Evolutionary conservation across 2,113 vertebrate genomes (phyloP), one percentile per base, ranked within the genome.

Genomic region (Sterrhoptilus dennistouni): DNA sequence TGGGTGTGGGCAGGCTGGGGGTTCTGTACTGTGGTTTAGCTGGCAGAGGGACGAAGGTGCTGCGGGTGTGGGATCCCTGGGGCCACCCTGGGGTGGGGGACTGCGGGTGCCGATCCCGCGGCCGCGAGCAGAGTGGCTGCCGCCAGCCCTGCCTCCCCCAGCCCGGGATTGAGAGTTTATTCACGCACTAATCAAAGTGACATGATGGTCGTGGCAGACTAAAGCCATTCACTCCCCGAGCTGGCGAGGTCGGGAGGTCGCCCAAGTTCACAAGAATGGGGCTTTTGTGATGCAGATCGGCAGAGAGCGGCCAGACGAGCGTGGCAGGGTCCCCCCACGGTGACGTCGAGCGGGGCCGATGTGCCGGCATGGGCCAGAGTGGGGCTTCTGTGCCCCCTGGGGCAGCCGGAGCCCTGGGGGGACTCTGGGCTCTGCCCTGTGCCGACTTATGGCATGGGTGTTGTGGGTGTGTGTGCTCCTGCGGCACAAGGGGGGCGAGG

Each of bases 211-310:
- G 98, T 97, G 82, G 92, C 97, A 96, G 98, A 95, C 97, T 70
- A 96, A 97, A 97, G 98, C 98, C 98, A 98, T 98, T 98, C 98
- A 98, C 98, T 98, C 98, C 98, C 98, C 96, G 98, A 98, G 98
- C 97, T 89, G 92, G 84, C 93, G 95, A 94, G 98, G 98, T 98
- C 97, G 98, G 95, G 96, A 98, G 98, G 98, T 98, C 98, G 98
- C 98, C 98, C 98, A 98, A 98, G 98, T 98, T 98, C 98, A 97
- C 97, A 98, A 98, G 97, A 97, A 97, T 92, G 94, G 94, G 83
- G 69, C 97, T 97, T 98, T 99, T 99, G 98, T 99, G 93, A 99
- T 99, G 98, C 94, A 99, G 98, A 99, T 99, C 11, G 56, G 72
- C 65, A 0, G n/a, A 80, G 96, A 94, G 83, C 90, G 88, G 71